Conservation (phyloP, 2,113 vertebrate species). For the Malurus cyaneus region DNA sequence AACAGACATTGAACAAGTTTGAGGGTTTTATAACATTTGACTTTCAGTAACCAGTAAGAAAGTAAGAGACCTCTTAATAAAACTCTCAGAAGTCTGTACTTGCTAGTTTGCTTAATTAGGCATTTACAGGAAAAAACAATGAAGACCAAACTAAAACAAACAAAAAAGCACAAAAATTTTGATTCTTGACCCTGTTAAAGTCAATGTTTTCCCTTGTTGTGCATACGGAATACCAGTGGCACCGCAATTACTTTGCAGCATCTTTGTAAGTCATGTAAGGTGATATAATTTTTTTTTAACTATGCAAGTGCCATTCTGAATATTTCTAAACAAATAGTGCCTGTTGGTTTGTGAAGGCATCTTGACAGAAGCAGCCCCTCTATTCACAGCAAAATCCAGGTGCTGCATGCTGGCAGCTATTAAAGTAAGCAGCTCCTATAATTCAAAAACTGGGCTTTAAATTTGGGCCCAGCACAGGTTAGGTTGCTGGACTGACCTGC, state of each 20-base stretch:
- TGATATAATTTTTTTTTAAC: not conserved
- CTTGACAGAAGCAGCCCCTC: not conserved
- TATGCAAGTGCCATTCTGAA: not conserved
- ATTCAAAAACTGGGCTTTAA: not conserved
- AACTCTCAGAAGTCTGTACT: not conserved
- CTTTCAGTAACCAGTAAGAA: not conserved
- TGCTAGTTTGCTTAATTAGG: not conserved
- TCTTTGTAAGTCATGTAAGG: not conserved
- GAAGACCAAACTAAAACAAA: too few species aligned
- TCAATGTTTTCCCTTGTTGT: not conserved
- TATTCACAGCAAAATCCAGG: not conserved
- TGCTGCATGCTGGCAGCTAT: not conserved
- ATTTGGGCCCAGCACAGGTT: not conserved
- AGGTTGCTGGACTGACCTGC: not conserved
- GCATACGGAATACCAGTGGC: not conserved
- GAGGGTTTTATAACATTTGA: not conserved
- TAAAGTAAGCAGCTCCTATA: not conserved
- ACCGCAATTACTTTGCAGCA: not conserved
- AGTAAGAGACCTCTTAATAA: not conserved
- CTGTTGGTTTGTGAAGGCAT: not conserved
- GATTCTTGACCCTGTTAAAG: not conserved
- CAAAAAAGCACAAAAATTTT: not conserved
- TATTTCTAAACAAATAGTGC: not conserved
- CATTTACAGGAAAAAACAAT: not conserved
- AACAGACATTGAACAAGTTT: not conserved